Base-by-base conservation (phyloP, 2,113 vertebrate genomes). In the Alouatta palliata region DNA sequence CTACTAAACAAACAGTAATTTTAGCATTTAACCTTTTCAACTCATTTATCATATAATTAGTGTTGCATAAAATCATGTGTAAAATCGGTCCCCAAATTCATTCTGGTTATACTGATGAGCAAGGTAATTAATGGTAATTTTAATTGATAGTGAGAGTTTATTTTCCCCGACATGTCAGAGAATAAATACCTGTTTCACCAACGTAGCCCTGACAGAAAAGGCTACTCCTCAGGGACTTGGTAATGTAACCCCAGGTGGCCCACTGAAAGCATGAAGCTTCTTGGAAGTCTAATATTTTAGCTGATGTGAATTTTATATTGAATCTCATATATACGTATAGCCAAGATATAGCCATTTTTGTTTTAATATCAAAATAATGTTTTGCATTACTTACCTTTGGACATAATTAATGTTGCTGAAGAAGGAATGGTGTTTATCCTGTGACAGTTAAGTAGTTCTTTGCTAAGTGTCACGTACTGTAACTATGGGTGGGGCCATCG, bases 1-100 rank as follows among this genome's bases (percentile, higher is more conserved):
- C 91, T 87, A 94, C 35, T 93, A 95, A 97, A 96, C 83, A 97
- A 97, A 95, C 30, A 84, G 21, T 85, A 79, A 82, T 95, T 97
- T 96, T 61, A 94, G 84, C 58, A 91, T 93, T 96, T 91, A 98
- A 8, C 43, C 37, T 92, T 92, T 91, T 95, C 79, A 90, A 37
- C 94, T 95, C 43, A 93, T 83, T 95, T 92, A 90, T 96, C 30
- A 0, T 91, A 71, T 94, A 87, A 73, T 64, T 90, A 87, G 80
- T 96, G 30, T 95, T 95, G 91, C 76, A 3, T 93, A 79, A 96
- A 91, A 49, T 75, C 83, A 30, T 58, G 3, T 68, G 49, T 70
- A 52, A 96, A 91, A 45, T 91, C 61, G 8, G 71, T 64, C 13
- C 16, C 30, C 10, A n/a, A 8, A 87, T 93, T 92, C 71, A 94